phyloP scores from a whole-genome alignment of 2,797 vertebrate species.

The Linurgus olivaceus region DNA sequence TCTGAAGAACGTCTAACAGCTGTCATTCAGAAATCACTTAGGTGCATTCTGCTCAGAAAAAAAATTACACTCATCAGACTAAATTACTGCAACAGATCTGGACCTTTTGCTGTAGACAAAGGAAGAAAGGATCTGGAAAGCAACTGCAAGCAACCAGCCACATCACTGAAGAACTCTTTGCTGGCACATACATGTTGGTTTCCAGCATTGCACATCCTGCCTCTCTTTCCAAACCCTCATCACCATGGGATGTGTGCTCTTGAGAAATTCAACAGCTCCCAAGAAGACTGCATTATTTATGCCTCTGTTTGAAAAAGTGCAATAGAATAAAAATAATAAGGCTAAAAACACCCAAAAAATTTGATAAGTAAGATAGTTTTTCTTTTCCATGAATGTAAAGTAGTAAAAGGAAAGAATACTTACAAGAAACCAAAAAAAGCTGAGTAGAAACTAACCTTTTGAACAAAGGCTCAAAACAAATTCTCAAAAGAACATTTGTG shows the following conservation, averaged over 20 bases:
- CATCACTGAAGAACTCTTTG: neutral
- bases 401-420: neutral
- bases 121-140: neutral
- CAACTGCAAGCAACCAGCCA: neutral
- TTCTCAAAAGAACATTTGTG: neutral
- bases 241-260: rapidly evolving
- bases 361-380: neutral
- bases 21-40: neutral
- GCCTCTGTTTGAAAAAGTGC: neutral
- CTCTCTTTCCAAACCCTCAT: neutral
- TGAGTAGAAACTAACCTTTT: neutral
- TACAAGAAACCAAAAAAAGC: neutral
- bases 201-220: neutral
- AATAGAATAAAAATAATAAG: neutral
- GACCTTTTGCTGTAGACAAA: neutral
- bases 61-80: neutral
- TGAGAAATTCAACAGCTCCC: neutral
- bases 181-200: neutral
- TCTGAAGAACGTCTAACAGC: neutral
- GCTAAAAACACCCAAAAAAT: neutral
- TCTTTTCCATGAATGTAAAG: neutral
- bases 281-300: neutral
- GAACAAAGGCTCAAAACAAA: neutral
- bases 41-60: neutral
- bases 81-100: neutral